phyloP scores from a whole-genome alignment of 2,113 vertebrate species.

The Macaca mulatta region DNA sequence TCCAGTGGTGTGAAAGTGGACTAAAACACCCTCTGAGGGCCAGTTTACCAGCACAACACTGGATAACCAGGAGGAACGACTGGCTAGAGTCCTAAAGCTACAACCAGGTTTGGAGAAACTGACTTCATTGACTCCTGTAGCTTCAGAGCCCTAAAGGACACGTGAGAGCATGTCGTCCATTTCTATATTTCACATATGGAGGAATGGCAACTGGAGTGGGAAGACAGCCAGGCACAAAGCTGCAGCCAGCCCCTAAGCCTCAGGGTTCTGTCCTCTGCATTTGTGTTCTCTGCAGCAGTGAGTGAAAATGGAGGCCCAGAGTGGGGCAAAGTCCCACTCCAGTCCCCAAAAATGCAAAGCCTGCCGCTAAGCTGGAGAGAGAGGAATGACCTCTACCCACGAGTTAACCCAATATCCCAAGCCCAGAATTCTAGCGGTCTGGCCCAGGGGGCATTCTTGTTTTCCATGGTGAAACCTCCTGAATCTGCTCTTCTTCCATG shows the following conservation, averaged over 20 bases:
- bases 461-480: neutral
- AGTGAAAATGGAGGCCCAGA: neutral
- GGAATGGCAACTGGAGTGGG: neutral
- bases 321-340: neutral
- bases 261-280: neutral
- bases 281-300: neutral
- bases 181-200: neutral
- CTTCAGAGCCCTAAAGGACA: neutral
- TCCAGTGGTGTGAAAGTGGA: no score
- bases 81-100: neutral
- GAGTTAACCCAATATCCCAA: neutral
- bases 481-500: rapidly evolving
- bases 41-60: neutral
- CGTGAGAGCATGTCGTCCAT: no score
- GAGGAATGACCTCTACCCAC: rapidly evolving
- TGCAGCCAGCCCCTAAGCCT: neutral
- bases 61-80: neutral
- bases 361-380: neutral
- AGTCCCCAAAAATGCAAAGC: neutral
- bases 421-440: no score
- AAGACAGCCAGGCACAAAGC: neutral
- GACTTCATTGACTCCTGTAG: neutral
- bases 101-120: neutral
- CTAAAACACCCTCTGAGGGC: neutral
- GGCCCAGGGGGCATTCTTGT: neutral